Evolutionary conservation across 2,888 invertebrate species (phyloP), one percentile per base, ranked within the genome.

Genomic region (Trisateles emortualis): DNA sequence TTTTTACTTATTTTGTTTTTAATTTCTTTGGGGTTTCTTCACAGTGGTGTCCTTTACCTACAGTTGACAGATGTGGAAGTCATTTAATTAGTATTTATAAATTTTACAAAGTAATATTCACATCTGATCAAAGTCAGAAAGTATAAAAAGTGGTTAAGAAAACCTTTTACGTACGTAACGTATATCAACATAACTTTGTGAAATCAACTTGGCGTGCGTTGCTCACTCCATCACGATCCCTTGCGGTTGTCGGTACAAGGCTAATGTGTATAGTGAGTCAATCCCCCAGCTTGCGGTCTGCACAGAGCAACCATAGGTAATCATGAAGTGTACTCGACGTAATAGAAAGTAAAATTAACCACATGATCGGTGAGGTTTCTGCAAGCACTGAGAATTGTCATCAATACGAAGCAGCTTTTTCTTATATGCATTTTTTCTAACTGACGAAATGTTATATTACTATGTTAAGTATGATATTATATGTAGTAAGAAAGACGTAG

Each of bases 341-440:
- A 74, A 75, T 74, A 76, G 80, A 78, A 79, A 79, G 80, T 72
- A 68, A 72, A 72, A 68, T 70, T 59, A 68, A 74, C 74, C 69
- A 39, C 76, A 71, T 39, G 14, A 65, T 56, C 49, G 47, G 13
- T 51, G 52, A 55, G 48, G 49, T 54, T 53, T 67, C 42, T 53
- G 59, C 42, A 26, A 49, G 17, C 14, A 33, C 16, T 57, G 9
- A 36, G 47, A 42, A 40, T 42, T 50, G 33, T 33, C 8, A 14
- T 33, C 10, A 8, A 33, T 33, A 14, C 14, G 14, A 5, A 11
- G 11, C 29, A 3, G 11, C 3, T 30, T 30, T 30, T 30, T 11
- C 6, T 11, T 3, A 10, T 30, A 3, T 1, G 16, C 16, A 3
- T 14, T 35, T 1, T 8, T 26, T 26, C 3, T 22, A 22, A 3